Conservation (phyloP, 2,888 invertebrate species). For the Ethmia dodecea region DNA sequence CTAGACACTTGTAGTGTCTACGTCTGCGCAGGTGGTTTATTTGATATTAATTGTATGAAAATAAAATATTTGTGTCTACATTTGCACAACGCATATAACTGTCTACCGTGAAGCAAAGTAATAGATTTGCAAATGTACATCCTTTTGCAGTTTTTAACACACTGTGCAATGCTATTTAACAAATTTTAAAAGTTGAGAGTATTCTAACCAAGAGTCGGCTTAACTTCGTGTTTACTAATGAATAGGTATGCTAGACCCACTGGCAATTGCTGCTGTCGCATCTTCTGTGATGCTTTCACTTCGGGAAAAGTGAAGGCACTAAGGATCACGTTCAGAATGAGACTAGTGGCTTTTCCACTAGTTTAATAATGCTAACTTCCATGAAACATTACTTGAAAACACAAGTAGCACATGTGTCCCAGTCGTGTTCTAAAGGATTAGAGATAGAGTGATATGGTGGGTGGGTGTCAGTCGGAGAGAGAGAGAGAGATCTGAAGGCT, state of each 20-base stretch:
- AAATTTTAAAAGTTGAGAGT: no score
- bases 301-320: conserved; percentile 47
- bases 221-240: not conserved
- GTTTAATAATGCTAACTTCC: not conserved
- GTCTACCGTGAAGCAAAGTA: no score
- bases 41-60: no score
- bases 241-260: no score
- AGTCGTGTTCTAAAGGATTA: conserved; percentile 20
- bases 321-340: conserved; percentile 40
- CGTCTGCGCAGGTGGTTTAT: no score
- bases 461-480: conserved; percentile 19
- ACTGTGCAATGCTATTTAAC: no score
- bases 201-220: not conserved
- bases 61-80: no score
- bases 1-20: no score
- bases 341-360: not conserved
- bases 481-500: no score
- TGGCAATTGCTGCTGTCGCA: conserved; percentile 2
- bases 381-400: conserved; percentile 21
- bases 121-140: no score
- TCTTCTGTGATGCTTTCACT: conserved; percentile 30
- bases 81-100: no score
- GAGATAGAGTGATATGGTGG: conserved; percentile 28
- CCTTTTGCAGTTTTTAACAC: no score
- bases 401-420: conserved; percentile 22